Conservation (phyloP, 2,113 vertebrate genomes). For the Podarcis cretensis region DNA sequence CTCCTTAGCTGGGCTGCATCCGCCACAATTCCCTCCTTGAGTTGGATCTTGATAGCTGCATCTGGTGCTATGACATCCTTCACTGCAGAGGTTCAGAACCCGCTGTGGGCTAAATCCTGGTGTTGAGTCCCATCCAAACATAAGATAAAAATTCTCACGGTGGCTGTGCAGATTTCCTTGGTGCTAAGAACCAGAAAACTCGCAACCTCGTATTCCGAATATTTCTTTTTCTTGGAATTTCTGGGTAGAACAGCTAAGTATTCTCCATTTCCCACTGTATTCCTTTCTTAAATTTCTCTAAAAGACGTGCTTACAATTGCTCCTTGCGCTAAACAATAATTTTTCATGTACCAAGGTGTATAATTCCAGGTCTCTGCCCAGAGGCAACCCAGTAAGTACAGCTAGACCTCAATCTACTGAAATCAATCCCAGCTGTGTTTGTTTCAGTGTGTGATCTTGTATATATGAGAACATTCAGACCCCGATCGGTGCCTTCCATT, state of each 20-base stretch:
- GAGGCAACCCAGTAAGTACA: not conserved
- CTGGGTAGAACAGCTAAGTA: not conserved
- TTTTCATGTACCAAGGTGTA: not conserved
- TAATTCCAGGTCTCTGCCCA: not conserved
- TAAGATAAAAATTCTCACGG: not conserved
- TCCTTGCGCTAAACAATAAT: not conserved
- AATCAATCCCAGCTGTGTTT: not conserved
- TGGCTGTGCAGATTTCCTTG: not conserved
- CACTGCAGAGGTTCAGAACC: not conserved
- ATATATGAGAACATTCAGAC: not conserved
- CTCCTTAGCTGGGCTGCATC: not conserved
- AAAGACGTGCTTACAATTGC: slow-evolving; percentile 3
- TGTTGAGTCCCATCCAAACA: not conserved
- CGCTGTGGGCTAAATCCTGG: not conserved
- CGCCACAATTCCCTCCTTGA: too few relatives aligned
- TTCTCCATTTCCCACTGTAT: not conserved
- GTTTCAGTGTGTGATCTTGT: not conserved
- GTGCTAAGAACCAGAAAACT: not conserved
- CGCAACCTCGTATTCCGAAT: not conserved
- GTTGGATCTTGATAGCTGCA: not conserved
- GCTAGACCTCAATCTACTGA: not conserved
- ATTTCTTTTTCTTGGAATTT: not conserved
- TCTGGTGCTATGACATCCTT: not conserved
- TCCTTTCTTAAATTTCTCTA: not conserved
- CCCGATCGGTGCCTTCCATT: not conserved